Base-by-base conservation (phyloP, 2,113 vertebrate species). In the Cebus imitator region DNA sequence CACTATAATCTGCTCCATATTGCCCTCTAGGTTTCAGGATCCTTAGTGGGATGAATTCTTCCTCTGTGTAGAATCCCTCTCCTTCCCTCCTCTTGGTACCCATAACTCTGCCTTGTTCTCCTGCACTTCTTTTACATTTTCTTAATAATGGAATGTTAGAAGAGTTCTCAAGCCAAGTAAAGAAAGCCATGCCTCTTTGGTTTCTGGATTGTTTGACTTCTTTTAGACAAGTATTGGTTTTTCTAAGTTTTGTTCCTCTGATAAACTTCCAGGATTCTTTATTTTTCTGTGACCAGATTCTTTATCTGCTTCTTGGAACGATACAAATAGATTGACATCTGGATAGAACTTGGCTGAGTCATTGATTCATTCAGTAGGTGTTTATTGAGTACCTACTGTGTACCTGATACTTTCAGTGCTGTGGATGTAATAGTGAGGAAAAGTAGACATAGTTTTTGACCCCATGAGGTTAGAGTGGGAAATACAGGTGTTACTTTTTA, bases 121-220 rank as follows among this genome's bases (percentile, higher is more conserved):
- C 83, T 66, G 89, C 8, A 32, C 89, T 96, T 93, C 18, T 93
- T 94, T 82, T 64, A 32, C 76, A 64, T 21, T 76, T 90, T 89
- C 25, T 96, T 87, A 27, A 70, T 75, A 37, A 52, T 50, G 9
- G 87, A 86, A 75, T 21, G 3, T 73, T 58, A 35, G 40, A 87
- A 97, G 64, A 27, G 2, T 64, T 93, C 82, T 57, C 17, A 50
- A 64, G 48, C 85, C 43, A 96, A 96, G 17, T 66, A 55, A 4
- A 66, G 48, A 91, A 94, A 61, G 40, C 30, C 57, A 52, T 13
- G 21, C 72, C n/a, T 75, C 23, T 84, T 68, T 5, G n/a, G 43
- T 68, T 45, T 92, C 68, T 81, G 48, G 32, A 73, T 90, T 70
- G 32, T 66, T 86, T 90, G 43, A 70, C 17, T 95, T 93, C 45